Evolutionary conservation across 2,888 invertebrate species (phyloP).

Genomic region (Petrophora chlorosata): DNA sequence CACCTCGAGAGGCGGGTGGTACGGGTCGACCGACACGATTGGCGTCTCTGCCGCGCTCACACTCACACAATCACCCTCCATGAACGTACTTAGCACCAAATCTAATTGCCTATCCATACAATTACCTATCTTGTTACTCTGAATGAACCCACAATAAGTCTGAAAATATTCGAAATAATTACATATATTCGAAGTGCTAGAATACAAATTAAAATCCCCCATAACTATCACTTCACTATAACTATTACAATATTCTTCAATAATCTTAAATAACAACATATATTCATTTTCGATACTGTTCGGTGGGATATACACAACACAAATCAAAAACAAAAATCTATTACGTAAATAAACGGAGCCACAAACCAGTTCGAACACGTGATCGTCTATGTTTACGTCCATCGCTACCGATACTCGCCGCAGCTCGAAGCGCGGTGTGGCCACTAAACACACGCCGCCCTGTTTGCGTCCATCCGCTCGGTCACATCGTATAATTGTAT

Average conservation of each 20-base stretch:
- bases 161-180: neutral
- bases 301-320: constrained; percentile 36
- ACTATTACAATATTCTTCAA: constrained; percentile 21
- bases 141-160: neutral
- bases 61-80: neutral
- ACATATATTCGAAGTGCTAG: neutral
- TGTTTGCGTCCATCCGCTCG: constrained; percentile 24
- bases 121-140: neutral
- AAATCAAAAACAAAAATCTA: constrained; percentile 23
- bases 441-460: constrained; percentile 20
- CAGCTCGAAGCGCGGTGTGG: constrained; percentile 25
- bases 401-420: constrained; percentile 9
- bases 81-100: neutral
- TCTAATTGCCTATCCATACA: neutral
- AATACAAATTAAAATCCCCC: neutral
- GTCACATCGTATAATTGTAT: constrained; percentile 24
- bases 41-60: neutral
- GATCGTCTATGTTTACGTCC: constrained; percentile 16
- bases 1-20: neutral
- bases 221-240: constrained; percentile 1
- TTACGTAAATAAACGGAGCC: constrained; percentile 11
- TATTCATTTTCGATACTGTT: constrained; percentile 30
- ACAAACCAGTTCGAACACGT: constrained; percentile 29
- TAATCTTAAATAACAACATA: constrained; percentile 30
- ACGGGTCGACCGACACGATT: neutral